Base-by-base conservation (phyloP, 2,113 vertebrate species). In the Ctenodactylus gundi region DNA sequence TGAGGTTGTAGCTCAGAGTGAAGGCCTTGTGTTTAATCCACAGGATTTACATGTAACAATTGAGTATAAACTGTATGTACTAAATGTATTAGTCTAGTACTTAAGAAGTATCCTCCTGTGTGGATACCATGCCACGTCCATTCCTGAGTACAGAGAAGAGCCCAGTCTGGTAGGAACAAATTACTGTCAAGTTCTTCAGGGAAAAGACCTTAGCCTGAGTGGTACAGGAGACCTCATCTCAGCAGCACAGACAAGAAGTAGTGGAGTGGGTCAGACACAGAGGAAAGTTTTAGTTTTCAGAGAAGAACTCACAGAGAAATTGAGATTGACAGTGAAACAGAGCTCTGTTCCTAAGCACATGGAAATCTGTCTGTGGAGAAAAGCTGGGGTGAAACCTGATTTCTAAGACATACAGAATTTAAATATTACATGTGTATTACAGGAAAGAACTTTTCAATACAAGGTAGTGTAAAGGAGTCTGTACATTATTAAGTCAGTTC, bases 61-160 rank as follows among this genome's bases (percentile, higher is more conserved):
- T 34, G 64, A 82, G 34, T 41, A 29, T 12, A 77, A 93, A n/a
- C 23, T 39, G 10, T 31, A 15, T 34, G 2, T 44, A 55, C 46
- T 41, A 46, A 76, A 64, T 23, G 1, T 53, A 14, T 31, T 25
- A 46, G 44, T 62, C 29, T 36, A 12, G 1, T 25, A 44, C 64
- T 18, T 25, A 76, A 60, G 11, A 62, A 91, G 18, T 70, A 6
- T 51, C 29, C 25, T 86, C 20, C 44, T n/a, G 11, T 21, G 20
- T 51, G 18, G n/a, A n/a, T n/a, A n/a, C 21, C 4, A 17, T 1
- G 8, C 49, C 6, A 0, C 6, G 29, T 6, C 2, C 44, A 39
- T 18, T 78, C 15, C 34, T 49, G 20, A 51, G 12, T 4, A 31
- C 18, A 51, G 4, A 70, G 29, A 76, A 23, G 46, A 64, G 36